phyloP scores from a whole-genome alignment of 1,140 invertebrate species.

The Probaryconus sp. region DNA sequence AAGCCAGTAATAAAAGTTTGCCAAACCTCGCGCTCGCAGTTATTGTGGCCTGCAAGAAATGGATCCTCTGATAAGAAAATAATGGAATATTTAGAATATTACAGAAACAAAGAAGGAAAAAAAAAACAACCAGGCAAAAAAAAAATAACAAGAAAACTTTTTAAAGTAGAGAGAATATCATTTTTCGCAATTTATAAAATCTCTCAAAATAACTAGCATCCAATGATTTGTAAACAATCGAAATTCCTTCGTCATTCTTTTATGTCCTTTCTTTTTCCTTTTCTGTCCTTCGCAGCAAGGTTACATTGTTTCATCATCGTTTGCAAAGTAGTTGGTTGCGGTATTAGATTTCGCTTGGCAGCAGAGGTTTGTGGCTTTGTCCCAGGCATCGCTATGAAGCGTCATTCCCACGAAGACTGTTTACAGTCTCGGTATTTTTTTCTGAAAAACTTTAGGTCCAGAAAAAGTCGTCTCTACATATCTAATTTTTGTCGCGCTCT shows the following conservation, averaged over 20 bases:
- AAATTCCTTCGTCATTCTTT: slow-evolving; percentile 4
- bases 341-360: slow-evolving; percentile 57
- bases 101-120: too few species aligned
- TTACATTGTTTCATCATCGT: slow-evolving; percentile 25
- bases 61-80: slow-evolving; percentile 40
- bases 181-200: too few species aligned
- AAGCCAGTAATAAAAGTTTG: slow-evolving; percentile 7
- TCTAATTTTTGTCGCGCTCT: slow-evolving; percentile 11
- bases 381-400: slow-evolving; percentile 22
- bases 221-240: slow-evolving; percentile 36
- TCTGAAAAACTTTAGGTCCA: too few species aligned
- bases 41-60: slow-evolving; percentile 27
- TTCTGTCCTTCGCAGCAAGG: slow-evolving; percentile 15
- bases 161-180: slow-evolving; percentile 1
- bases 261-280: slow-evolving; percentile 13
- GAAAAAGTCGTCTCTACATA: too few species aligned
- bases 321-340: neutral
- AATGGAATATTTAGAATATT: too few species aligned
- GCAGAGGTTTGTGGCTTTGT: slow-evolving; percentile 52
- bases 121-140: too few species aligned
- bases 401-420: slow-evolving; percentile 58
- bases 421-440: slow-evolving; percentile 39
- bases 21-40: slow-evolving; percentile 6
- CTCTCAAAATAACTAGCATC: slow-evolving; percentile 23
- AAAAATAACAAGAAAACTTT: too few species aligned